Evolutionary conservation across 2,888 invertebrate genomes (phyloP), one percentile per base, ranked within the genome.

Genomic region (Sericinus montela): DNA sequence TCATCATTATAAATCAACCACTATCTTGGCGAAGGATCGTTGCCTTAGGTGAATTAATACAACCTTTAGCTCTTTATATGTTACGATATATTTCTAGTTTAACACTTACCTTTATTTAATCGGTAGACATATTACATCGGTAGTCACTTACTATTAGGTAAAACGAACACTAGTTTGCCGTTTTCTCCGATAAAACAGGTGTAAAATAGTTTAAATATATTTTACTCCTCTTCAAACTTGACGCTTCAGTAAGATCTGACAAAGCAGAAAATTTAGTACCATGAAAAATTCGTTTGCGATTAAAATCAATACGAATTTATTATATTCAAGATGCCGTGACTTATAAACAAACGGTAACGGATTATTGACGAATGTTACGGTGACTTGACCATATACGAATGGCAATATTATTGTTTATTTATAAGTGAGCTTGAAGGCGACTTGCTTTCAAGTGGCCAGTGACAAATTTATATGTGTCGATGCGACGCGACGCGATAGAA

Each of bases 391-490:
- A 50, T 50, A 50, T 50, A 75, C 77, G 76, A 76, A 82, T 61
- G 81, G 81, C 55, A 36, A 62, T 69, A 70, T 78, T 85, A 85
- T 86, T 87, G 80, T 86, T 88, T 88, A 88, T 88, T 86, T 86
- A 86, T 87, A 86, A 80, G 69, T 72, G 62, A 69, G 67, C 66
- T 57, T 59, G 62, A 68, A 63, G 61, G 64, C 64, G 64, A 60
- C 71, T 75, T 41, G 40, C 35, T 80, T 82, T 84, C 77, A 63
- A 75, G 67, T 73, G 65, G 65, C 67, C 79, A 69, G 74, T 86
- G 87, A 86, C 86, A 86, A 87, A 88, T 87, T 85, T 88, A 87
- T 87, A 87, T 85, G 84, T 80, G 82, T 83, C 80, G 84, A 83
- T 81, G 70, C 73, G 57, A 67, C 59, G 72, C 67, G 75, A 75